Percentiles rank a stretch among this genome's conserved stretches.
Conservation (phyloP, 1,140 invertebrate genomes). For the Drosophila kohkoa region DNA sequence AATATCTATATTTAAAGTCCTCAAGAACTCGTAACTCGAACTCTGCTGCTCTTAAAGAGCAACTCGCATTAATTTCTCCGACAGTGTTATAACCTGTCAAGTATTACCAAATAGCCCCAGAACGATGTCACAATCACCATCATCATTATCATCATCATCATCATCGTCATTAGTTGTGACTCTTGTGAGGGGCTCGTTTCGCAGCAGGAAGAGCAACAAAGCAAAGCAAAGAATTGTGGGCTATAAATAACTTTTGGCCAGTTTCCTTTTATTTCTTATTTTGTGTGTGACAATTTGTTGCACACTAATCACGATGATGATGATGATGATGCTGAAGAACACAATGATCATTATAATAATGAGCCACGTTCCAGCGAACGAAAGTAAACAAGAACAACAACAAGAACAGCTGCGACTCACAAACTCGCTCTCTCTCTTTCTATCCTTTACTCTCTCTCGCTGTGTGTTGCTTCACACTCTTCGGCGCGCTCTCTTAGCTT, state of each 20-base stretch:
- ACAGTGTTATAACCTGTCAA: background rate
- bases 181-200: background rate
- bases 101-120: constrained; percentile 1
- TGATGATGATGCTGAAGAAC: background rate
- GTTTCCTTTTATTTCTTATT: no score
- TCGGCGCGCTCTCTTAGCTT: constrained; percentile 14
- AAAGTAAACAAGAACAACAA: constrained; percentile 29
- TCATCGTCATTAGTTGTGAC: background rate
- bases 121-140: background rate
- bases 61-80: no score
- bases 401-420: constrained; percentile 22
- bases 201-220: background rate
- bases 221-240: no score
- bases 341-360: constrained; percentile 18
- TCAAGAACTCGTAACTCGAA: no score
- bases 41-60: no score
- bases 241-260: constrained; percentile 35
- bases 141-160: background rate
- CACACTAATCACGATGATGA: constrained; percentile 14
- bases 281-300: constrained; percentile 38
- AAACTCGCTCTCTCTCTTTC: background rate
- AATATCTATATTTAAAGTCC: no score
- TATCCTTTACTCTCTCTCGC: background rate
- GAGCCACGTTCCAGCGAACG: constrained; percentile 26
- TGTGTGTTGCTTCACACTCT: background rate